These are phyloP conservation scores for Ashinkailepas kermadecensis DNA, from an alignment of 2,888 invertebrate species.

Conservation along the genomic window DNA sequence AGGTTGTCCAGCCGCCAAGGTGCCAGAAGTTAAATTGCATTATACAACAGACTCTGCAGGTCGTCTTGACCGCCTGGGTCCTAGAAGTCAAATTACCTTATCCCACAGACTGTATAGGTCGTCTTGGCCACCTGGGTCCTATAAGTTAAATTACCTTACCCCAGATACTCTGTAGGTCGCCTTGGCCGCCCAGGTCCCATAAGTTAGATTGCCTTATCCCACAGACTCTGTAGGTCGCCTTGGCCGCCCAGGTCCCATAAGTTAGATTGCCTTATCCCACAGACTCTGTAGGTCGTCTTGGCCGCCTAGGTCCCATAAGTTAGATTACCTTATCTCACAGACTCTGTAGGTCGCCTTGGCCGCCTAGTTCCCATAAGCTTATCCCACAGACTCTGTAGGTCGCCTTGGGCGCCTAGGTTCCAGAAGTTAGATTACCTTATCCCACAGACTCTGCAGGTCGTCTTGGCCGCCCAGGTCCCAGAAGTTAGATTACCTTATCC, in stretches of 20 bases:
- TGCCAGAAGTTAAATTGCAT: too few relatives aligned
- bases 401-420: too few relatives aligned
- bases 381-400: too few relatives aligned
- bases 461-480: constrained; percentile 98
- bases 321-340: too few relatives aligned
- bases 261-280: constrained; percentile 70
- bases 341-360: constrained; percentile 94
- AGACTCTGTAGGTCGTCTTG: constrained; percentile 93
- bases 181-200: too few relatives aligned
- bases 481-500: constrained; percentile 55
- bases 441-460: constrained; percentile 95
- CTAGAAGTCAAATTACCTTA: constrained; percentile 48
- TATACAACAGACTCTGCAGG: too few relatives aligned
- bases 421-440: constrained; percentile 52
- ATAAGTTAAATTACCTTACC: constrained; percentile 57
- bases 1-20: too few relatives aligned
- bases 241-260: background rate
- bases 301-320: constrained; percentile 98
- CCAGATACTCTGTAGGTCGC: constrained; percentile 68
- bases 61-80: too few relatives aligned
- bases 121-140: too few relatives aligned
- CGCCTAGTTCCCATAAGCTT: constrained; percentile 98
- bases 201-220: constrained; percentile 65
- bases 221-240: constrained; percentile 58
- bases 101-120: constrained; percentile 78